These are phyloP conservation scores for Stigmatopora nigra DNA, from an alignment of 2,113 vertebrate genomes.

Conservation along the genomic window DNA sequence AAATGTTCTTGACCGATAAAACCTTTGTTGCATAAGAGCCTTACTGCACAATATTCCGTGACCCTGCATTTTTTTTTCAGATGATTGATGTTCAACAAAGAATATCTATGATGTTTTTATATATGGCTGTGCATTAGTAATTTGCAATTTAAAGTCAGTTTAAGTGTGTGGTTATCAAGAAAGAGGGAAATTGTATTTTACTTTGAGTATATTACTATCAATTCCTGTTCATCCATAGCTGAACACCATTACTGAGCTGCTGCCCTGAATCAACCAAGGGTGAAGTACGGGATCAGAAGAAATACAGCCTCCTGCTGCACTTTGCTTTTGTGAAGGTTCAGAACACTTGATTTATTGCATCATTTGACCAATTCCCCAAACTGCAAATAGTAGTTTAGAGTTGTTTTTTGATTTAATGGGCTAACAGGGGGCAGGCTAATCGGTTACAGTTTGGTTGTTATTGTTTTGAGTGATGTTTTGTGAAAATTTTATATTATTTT, in stretches of 20 bases:
- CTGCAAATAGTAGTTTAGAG: constrained; percentile 13
- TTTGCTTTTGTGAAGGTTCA: constrained; percentile 28
- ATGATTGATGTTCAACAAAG: not conserved
- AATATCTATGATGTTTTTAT: not conserved
- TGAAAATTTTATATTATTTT: too few relatives aligned
- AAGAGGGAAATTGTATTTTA: not conserved
- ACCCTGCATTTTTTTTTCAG: not conserved
- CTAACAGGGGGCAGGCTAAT: too few relatives aligned
- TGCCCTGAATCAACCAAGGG: constrained; percentile 22
- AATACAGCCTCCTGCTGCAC: constrained; percentile 1
- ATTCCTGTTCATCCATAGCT: not conserved
- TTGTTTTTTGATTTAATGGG: too few relatives aligned
- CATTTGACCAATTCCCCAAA: constrained; percentile 17
- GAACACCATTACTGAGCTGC: constrained; percentile 13
- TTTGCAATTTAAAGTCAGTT: not conserved
- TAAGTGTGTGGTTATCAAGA: not conserved
- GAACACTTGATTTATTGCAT: constrained; percentile 31
- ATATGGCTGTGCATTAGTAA: not conserved
- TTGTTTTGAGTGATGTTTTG: too few relatives aligned
- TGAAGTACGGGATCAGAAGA: constrained; percentile 16
- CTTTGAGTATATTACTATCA: not conserved
- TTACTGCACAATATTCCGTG: not conserved
- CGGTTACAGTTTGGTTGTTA: too few relatives aligned
- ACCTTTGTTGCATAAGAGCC: not conserved
- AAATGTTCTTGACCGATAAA: not conserved